A percentile compares a stretch with the other conserved stretches of the same genome.
Evolutionary conservation across 2,888 invertebrate genomes (phyloP).

Genomic region (Megastigmus dorsalis): DNA sequence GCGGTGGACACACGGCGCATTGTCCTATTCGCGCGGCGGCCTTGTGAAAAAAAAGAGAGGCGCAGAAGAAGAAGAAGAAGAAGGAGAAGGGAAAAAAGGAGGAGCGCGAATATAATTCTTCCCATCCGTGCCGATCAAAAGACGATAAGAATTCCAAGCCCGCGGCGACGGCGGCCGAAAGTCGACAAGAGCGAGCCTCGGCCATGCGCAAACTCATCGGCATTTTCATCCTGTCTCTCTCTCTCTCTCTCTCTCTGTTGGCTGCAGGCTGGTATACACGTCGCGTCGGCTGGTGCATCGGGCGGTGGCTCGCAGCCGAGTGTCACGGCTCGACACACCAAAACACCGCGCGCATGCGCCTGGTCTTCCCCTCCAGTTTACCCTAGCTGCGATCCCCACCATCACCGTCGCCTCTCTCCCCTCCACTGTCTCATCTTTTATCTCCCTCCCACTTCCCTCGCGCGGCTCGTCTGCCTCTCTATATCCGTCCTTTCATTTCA

Average conservation of each 20-base stretch:
- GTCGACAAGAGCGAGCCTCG: not conserved
- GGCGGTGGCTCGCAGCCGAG: constrained; percentile 74
- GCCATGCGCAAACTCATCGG: not conserved
- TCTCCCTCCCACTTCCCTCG: constrained; percentile 54
- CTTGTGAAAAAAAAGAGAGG: no score
- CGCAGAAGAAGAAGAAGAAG: not conserved
- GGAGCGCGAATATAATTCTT: constrained; percentile 8
- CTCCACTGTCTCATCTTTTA: not conserved
- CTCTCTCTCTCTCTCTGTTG: not conserved
- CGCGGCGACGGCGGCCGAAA: constrained; percentile 19
- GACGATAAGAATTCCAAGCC: constrained; percentile 32
- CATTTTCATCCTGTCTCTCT: not conserved
- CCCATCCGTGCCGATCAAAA: constrained; percentile 8
- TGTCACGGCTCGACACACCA: constrained; percentile 64
- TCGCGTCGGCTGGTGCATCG: constrained; percentile 60
- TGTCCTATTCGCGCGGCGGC: not conserved
- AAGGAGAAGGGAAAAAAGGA: not conserved
- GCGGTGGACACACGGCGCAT: not conserved
- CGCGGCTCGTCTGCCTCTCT: not conserved
- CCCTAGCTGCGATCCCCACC: not conserved
- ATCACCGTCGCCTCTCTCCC: not conserved
- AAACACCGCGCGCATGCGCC: constrained; percentile 71
- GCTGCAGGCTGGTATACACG: not conserved
- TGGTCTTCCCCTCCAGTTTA: constrained; percentile 56
- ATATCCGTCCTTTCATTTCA: not conserved